Evolutionary conservation across 2,797 vertebrate species (phyloP), one percentile per base, ranked within the genome.

Genomic region (Lepidocolaptes lacrymiger): DNA sequence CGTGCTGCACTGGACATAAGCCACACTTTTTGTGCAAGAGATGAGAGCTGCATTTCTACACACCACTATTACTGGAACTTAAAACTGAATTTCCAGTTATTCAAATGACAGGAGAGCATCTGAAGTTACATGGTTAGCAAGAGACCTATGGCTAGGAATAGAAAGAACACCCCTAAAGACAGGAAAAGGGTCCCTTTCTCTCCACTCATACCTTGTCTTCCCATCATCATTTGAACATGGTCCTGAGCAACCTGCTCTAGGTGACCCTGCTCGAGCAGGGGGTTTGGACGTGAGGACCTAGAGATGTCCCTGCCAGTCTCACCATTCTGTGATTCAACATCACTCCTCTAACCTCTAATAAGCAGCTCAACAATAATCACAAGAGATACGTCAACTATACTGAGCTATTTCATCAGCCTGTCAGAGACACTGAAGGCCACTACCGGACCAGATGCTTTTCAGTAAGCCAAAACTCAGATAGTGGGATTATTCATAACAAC

Each of bases 21-120:
- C n/a, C 23, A 41, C 0, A 0, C 6, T 12, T 68, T 23, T 28
- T 64, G 52, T 17, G 12, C 32, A 61, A 15, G 14, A 69, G 55
- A 46, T 6, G 28, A 75, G 28, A 76, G 55, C 12, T 68, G 34
- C 37, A 56, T 30, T 87, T 84, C 39, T 44, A 36, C 23, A 67
- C 48, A 28, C 17, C 48, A 34, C 28, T 87, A 30, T n/a, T n/a
- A 59, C 28, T 51, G 30, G 9, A 66, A 66, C 7, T 49, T 36
- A n/a, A 62, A 7, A 12, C 30, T 63, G 56, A 59, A 36, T 52
- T 64, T 69, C 30, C n/a, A 68, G 16, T 72, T 56, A 63, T 32
- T 64, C 48, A 75, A 59, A 24, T 12, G 7, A 49, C 30, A 55
- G 39, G 22, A 62, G 5, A 63, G 14, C 8, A 37, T 37, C 34